These are phyloP conservation scores for Luperina nickerlii DNA, from an alignment of 2,888 invertebrate species.

Conservation along the genomic window DNA sequence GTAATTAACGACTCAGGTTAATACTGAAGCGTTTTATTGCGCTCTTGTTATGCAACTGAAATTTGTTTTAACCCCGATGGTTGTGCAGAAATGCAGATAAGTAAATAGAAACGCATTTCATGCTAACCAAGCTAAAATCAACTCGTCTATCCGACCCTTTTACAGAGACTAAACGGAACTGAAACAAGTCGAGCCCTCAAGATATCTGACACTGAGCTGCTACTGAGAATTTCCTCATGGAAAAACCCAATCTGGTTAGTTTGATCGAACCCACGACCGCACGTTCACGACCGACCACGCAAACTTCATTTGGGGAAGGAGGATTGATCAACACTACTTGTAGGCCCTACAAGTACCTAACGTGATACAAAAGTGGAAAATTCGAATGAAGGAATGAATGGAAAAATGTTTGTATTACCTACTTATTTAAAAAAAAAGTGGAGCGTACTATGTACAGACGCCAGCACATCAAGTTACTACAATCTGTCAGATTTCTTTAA, in stretches of 20 bases:
- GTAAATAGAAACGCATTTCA: not conserved
- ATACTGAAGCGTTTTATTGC: conserved; percentile 29
- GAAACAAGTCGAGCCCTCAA: not conserved
- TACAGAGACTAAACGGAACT: not conserved
- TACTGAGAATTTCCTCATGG: not conserved
- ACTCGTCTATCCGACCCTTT: not conserved
- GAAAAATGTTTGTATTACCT: too few species aligned
- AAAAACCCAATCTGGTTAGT: not conserved
- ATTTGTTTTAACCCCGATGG: not conserved
- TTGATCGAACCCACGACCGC: too few species aligned
- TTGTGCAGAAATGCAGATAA: not conserved
- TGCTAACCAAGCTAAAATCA: not conserved
- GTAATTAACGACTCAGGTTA: conserved; percentile 34
- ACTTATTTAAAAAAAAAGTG: too few species aligned
- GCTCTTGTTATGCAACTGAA: not conserved
- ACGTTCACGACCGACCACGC: too few species aligned
- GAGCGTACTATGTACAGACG: too few species aligned
- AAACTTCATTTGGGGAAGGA: too few species aligned
- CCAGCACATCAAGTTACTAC: too few species aligned
- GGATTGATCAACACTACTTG: too few species aligned
- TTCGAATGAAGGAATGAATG: too few species aligned
- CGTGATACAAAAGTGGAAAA: too few species aligned
- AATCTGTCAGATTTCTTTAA: too few species aligned
- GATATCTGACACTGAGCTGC: not conserved
- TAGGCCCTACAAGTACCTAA: too few species aligned